Base-by-base conservation (phyloP, 2,797 vertebrate species). In the Sus cebifrons region DNA sequence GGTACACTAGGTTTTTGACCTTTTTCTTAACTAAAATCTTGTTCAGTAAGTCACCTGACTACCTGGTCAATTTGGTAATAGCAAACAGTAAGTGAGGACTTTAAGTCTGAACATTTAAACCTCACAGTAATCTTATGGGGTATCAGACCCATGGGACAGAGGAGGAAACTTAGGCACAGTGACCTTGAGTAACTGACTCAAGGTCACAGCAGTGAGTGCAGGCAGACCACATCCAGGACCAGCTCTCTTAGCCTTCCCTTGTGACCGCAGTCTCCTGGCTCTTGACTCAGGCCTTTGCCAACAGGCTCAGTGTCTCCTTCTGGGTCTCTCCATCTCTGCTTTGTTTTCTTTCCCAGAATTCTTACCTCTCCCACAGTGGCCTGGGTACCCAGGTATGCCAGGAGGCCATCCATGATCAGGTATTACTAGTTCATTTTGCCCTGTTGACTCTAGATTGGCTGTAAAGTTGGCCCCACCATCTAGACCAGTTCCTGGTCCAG, bases 41-140 rank as follows among this genome's bases (percentile, higher is more conserved):
- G 0, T 18, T 40, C 25, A 1, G 0, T 23, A 52, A 23, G 68
- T 74, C 7, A 17, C 44, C 29, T 0, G 23, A 0, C 68, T 58
- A 16, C 64, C 6, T 1, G 12, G 65, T 32, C 21, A 17, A 11
- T 75, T 44, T 86, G 84, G 23, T 79, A 54, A 52, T 17, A 52
- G n/a, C 29, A 16, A n/a, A 14, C 29, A n/a, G 70, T 84, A 82
- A 21, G 14, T 81, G 40, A 86, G 49, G 60, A 32, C 36, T 85
- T 27, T 20, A 79, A 67, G 36, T 71, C 25, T 67, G 15, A 67
- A 88, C 7, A 9, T 60, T 36, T 36, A 27, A 70, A 49, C 79
- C 17, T 86, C 56, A 56, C 32, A 16, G 65, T n/a, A 74, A 12
- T n/a, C 32, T 6, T 27, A 0, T 17, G 54, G 21, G 27, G 21